Evolutionary conservation across 2,113 vertebrate species (phyloP).

Genomic region (Trochalopteron elliotii): DNA sequence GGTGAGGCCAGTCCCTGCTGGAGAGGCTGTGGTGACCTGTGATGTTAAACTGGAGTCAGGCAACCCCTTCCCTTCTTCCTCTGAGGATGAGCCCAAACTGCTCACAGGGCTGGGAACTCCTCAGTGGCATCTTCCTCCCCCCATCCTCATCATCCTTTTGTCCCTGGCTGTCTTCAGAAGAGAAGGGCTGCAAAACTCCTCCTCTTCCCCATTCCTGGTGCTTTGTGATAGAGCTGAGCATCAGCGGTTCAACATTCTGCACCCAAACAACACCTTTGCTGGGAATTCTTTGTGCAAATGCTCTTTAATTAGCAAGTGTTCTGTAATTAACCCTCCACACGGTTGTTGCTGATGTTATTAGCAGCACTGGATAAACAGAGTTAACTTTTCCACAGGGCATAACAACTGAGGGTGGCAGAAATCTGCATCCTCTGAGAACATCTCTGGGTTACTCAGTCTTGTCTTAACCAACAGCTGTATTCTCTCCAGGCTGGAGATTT

Average conservation of each 20-base stretch:
- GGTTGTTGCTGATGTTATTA: neutral
- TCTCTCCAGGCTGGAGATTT: neutral
- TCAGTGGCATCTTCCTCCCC: neutral
- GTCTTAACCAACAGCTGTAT: neutral
- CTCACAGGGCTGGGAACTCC: neutral
- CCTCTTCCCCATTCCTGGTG: neutral
- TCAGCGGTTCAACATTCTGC: neutral
- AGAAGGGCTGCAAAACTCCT: neutral
- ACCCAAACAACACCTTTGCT: neutral
- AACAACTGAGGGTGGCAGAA: neutral
- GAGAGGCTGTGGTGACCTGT: neutral
- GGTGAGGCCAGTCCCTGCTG: neutral
- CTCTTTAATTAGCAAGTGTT: neutral
- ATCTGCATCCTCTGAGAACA: neutral
- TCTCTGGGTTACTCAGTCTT: neutral
- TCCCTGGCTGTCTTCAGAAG: neutral
- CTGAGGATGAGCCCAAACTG: neutral
- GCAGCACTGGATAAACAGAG: neutral
- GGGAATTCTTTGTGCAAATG: neutral
- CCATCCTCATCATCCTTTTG: rapidly evolving
- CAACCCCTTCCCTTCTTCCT: neutral
- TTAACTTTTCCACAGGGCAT: neutral
- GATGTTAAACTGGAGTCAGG: neutral
- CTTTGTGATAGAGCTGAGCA: neutral
- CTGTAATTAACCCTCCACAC: neutral